Percentiles rank a stretch among this genome's conserved stretches.
phyloP scores from a whole-genome alignment of 2,113 vertebrate species.

The Sinocyclocheilus anophthalmus region DNA sequence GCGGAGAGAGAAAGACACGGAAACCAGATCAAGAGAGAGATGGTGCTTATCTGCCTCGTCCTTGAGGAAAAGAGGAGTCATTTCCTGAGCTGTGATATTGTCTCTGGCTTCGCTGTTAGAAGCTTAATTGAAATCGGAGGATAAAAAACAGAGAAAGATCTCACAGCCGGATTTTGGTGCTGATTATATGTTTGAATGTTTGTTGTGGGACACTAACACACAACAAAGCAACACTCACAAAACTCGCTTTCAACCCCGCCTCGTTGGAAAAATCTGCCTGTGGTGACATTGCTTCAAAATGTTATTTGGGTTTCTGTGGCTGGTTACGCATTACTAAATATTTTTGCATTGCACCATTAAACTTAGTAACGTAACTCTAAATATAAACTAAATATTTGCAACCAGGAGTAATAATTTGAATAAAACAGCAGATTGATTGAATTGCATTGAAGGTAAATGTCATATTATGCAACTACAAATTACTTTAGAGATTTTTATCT shows the following conservation, averaged over 20 bases:
- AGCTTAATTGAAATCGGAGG: conserved; percentile 55
- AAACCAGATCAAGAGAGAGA: conserved; percentile 44
- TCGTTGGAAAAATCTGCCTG: background rate
- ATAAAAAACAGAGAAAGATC: background rate
- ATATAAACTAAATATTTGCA: no score
- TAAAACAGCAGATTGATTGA: no score
- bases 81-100: conserved; percentile 66
- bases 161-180: background rate
- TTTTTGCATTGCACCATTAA: no score
- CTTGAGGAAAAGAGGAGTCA: conserved; percentile 66
- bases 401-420: no score
- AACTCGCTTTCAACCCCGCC: background rate
- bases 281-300: background rate
- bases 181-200: conserved; percentile 17
- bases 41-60: conserved; percentile 63
- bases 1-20: conserved; percentile 55
- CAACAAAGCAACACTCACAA: background rate
- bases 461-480: no score
- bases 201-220: background rate
- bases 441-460: no score
- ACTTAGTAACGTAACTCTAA: no score
- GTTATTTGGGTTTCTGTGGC: background rate
- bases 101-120: conserved; percentile 47
- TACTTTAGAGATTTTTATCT: no score
- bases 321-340: background rate